Evolutionary conservation across 2,113 vertebrate species (phyloP), one percentile per base, ranked within the genome.

Genomic region (Hippocampus zosterae): DNA sequence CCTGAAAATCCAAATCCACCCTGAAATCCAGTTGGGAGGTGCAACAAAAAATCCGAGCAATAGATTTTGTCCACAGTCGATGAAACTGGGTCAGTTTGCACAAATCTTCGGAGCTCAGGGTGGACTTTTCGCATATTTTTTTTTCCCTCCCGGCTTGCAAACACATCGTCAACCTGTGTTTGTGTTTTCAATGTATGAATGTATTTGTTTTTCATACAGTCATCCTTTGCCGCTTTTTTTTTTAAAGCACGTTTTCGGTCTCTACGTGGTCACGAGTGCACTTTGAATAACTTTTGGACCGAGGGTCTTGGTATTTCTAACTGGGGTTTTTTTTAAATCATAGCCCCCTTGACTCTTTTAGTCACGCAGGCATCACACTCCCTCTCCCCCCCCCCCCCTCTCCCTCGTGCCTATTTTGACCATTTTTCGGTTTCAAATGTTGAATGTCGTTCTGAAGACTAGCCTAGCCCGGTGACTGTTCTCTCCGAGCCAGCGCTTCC

Each of bases 401-500:
- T 55, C 57, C 50, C 60, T 71, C 77, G 86, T 88, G 86, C 85
- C 85, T 89, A 41, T 57, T 80, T 83, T 60, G 68, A 80, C 29
- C 8, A 13, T 75, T 68, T 67, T 74, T 71, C 55, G 73, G 42
- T 68, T 68, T 73, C 78, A 82, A 79, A 79, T 75, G 76, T 78
- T 87, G 86, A 88, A 89, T 89, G 88, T 89, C 7, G 23, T 70
- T 84, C 83, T 87, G 85, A 78, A 76, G 79, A 69, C 75, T 46
- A 75, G 75, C 23, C 75, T 46, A 75, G 75, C 23, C 23, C 72
- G 65, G 74, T 44, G 73, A 84, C 81, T 77, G 81, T 81, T 75
- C 61, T 81, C 78, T 80, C 71, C 72, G 73, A 70, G 12, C 15
- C 27, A 33, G 85, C 81, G 84, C 80, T 86, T 80, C n/a, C 15